These are phyloP conservation scores for Quadroppia sp. DNA, from an alignment of 2,888 invertebrate genomes.

Conservation along the genomic window DNA sequence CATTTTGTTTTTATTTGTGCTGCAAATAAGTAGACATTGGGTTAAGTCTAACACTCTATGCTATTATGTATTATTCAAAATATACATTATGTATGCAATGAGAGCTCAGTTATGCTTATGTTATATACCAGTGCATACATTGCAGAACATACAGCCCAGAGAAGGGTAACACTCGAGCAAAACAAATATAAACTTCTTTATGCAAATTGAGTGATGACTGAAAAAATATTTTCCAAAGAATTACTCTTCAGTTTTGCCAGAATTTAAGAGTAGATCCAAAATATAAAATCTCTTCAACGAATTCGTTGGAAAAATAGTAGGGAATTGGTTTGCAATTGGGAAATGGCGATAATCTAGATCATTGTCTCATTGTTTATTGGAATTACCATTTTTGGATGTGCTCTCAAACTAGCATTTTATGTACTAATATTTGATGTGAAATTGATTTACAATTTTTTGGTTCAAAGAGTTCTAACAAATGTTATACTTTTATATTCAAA, in stretches of 20 bases:
- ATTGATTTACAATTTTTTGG: too few relatives aligned
- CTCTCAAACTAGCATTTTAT: too few relatives aligned
- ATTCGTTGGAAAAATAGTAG: too few relatives aligned
- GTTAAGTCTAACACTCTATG: conserved; percentile 4
- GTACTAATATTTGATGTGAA: too few relatives aligned
- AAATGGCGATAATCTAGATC: too few relatives aligned
- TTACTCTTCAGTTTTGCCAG: not conserved
- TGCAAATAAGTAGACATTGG: conserved; percentile 17
- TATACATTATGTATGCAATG: conserved; percentile 25
- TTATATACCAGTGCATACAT: not conserved
- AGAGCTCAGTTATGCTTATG: not conserved
- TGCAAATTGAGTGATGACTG: conserved; percentile 26
- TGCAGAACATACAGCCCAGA: too few relatives aligned
- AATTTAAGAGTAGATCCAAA: not conserved
- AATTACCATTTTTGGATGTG: too few relatives aligned
- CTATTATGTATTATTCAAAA: not conserved
- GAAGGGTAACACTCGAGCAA: not conserved
- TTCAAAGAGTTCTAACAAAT: too few relatives aligned
- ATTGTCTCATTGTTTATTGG: too few relatives aligned
- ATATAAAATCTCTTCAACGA: too few relatives aligned
- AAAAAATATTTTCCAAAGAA: conserved; percentile 22
- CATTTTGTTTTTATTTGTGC: conserved; percentile 34
- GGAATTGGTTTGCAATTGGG: too few relatives aligned
- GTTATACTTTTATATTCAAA: too few relatives aligned
- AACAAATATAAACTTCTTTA: conserved; percentile 32